Evolutionary conservation across 2,113 vertebrate genomes (phyloP), one percentile per base, ranked within the genome.

Genomic region (Leucopsar rothschildi): DNA sequence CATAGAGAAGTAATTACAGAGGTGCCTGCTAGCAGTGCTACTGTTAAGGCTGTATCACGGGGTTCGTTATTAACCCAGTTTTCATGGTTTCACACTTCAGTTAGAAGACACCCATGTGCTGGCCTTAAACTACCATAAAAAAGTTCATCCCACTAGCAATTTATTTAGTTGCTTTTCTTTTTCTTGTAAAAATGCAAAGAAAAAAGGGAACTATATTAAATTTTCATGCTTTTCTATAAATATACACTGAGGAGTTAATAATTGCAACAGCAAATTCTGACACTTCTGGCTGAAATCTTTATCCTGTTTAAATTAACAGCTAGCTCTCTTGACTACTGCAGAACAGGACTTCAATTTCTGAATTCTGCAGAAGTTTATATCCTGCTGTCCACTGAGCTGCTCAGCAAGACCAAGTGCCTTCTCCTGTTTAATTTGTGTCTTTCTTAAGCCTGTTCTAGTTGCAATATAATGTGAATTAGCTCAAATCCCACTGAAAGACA

Each of bases 1-100:
- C 6, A 16, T 6, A 90, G 57, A 88, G 68, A 33, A 85, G 70
- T 91, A 96, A 96, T 96, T 96, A 92, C n/a, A 84, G 42, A 87
- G 57, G 73, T 64, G 63, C 75, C 77, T 82, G n/a, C 29, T n/a
- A 93, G 82, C 85, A 78, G 23, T 24, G 44, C 53, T 82, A n/a
- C 76, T 47, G 65, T 66, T 76, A 85, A 89, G 76, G 76, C 53
- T 81, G 22, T 69, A 45, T 60, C 3, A 1, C 19, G 29, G 12
- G 21, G 45, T 63, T 78, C 71, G 61, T 80, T 95, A 94, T 86
- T 93, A 92, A 94, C 82, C 66, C 73, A 87, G 40, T 94, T 95
- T 80, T 94, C 69, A 77, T n/a, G 75, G 71, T 69, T 93, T 93
- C 60, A 65, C 29, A 88, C 39, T 39, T 92, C 56, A 61, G n/a